phyloP scores from a whole-genome alignment of 1,140 invertebrate genomes.

The Eupeodes corollae region DNA sequence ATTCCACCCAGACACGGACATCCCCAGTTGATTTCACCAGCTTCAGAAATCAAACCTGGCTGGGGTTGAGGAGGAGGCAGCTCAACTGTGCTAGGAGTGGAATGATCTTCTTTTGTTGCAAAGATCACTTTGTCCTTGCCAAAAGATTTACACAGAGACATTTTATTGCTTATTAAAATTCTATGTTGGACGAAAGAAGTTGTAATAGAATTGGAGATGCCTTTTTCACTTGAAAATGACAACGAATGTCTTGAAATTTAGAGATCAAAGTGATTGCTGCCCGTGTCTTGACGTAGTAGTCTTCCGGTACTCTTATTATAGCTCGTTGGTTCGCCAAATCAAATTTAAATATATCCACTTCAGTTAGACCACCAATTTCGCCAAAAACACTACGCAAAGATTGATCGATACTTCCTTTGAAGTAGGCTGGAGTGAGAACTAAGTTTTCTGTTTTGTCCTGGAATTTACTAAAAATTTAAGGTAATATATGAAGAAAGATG shows the following conservation, averaged over 20 bases:
- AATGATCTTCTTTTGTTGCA: conserved; percentile 67
- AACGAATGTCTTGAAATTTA: conserved; percentile 41
- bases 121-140: conserved; percentile 80
- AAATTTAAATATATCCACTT: conserved; percentile 49
- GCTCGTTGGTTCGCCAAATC: conserved; percentile 37
- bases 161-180: conserved; percentile 14
- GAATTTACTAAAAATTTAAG: conserved; percentile 39
- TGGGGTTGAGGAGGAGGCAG: conserved; percentile 61
- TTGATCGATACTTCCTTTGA: conserved; percentile 47
- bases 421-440: conserved; percentile 38
- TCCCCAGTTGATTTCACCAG: conserved; percentile 92
- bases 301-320: conserved; percentile 44
- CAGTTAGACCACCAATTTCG: conserved; percentile 42
- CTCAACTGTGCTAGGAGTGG: conserved; percentile 55
- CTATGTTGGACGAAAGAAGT: background rate
- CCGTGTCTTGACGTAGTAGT: conserved; percentile 44
- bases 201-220: conserved; percentile 37
- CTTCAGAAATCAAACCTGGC: conserved; percentile 69
- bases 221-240: conserved; percentile 45
- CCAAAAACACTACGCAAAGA: conserved; percentile 46
- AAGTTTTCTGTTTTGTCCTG: conserved; percentile 24
- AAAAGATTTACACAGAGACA: conserved; percentile 39
- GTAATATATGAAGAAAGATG: conserved; percentile 3
- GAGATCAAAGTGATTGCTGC: conserved; percentile 45
- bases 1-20: conserved; percentile 93